Percentiles rank a stretch among this genome's conserved stretches.
These are phyloP conservation scores for Drosophila mayaguana DNA, from an alignment of 2,888 invertebrate species.

Conservation along the genomic window DNA sequence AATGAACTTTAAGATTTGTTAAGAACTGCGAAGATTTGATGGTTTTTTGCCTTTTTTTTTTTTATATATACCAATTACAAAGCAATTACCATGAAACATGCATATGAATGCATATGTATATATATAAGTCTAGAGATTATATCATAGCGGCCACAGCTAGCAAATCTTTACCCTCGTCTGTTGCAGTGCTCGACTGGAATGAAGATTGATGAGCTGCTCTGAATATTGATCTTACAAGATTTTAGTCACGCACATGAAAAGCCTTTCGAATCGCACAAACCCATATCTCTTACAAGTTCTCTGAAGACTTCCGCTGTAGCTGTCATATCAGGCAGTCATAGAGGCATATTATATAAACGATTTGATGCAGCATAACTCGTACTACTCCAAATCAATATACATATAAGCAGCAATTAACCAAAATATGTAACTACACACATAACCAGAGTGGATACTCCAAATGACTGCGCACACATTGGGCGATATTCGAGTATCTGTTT, in stretches of 20 bases:
- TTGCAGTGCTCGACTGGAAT: not conserved
- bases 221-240: not conserved
- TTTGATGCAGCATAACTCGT: not conserved
- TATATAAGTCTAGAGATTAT: not conserved
- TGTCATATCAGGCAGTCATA: not conserved
- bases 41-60: not conserved
- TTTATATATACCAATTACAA: not conserved
- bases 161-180: not conserved
- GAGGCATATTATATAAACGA: not conserved
- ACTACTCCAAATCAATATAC: not conserved
- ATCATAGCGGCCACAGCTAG: not conserved
- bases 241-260: conserved; percentile 2
- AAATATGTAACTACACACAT: not conserved
- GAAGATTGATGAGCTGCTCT: conserved; percentile 7
- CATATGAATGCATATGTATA: not conserved
- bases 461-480: conserved; percentile 3
- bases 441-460: conserved; percentile 7
- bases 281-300: not conserved
- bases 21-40: not conserved
- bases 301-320: not conserved
- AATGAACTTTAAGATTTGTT: not conserved
- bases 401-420: not conserved
- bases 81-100: not conserved
- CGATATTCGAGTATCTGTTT: conserved; percentile 25
- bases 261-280: not conserved